These are phyloP conservation scores for Nomada fabriciana DNA, from an alignment of 2,888 invertebrate genomes.

Conservation along the genomic window DNA sequence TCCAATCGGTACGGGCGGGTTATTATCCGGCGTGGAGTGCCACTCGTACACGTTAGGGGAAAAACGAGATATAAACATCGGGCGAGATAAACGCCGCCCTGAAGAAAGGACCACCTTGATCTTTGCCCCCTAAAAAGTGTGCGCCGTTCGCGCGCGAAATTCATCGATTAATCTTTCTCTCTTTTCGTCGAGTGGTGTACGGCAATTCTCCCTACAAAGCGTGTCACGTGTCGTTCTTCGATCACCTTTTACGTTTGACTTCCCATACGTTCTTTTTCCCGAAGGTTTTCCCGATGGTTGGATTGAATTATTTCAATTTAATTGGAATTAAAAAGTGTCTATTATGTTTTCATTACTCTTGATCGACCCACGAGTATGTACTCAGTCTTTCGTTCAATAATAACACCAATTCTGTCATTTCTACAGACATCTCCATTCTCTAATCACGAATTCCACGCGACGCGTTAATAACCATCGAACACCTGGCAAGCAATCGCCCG, in stretches of 20 bases:
- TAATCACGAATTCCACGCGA: neutral
- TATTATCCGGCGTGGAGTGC: constrained; percentile 66
- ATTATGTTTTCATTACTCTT: too few relatives aligned
- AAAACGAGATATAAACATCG: constrained; percentile 49
- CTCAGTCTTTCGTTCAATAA: too few relatives aligned
- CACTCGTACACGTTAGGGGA: constrained; percentile 27
- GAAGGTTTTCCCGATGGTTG: too few relatives aligned
- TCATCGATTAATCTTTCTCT: constrained; percentile 52
- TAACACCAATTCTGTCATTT: neutral
- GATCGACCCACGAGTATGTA: too few relatives aligned
- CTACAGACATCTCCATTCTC: neutral
- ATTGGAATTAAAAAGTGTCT: too few relatives aligned
- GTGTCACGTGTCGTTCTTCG: neutral
- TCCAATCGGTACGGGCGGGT: constrained; percentile 53
- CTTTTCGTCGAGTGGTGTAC: constrained; percentile 5
- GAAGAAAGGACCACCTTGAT: constrained; percentile 37
- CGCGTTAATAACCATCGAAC: constrained; percentile 13
- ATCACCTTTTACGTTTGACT: neutral
- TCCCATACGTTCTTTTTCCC: too few relatives aligned
- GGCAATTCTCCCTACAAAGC: neutral
- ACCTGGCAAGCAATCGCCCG: constrained; percentile 9
- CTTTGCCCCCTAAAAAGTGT: constrained; percentile 42
- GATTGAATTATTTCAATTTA: too few relatives aligned
- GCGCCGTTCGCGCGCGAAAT: constrained; percentile 51
- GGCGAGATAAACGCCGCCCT: constrained; percentile 34